These are phyloP conservation scores for Seira sanloemensis DNA, from an alignment of 2,888 invertebrate genomes.

Conservation along the genomic window DNA sequence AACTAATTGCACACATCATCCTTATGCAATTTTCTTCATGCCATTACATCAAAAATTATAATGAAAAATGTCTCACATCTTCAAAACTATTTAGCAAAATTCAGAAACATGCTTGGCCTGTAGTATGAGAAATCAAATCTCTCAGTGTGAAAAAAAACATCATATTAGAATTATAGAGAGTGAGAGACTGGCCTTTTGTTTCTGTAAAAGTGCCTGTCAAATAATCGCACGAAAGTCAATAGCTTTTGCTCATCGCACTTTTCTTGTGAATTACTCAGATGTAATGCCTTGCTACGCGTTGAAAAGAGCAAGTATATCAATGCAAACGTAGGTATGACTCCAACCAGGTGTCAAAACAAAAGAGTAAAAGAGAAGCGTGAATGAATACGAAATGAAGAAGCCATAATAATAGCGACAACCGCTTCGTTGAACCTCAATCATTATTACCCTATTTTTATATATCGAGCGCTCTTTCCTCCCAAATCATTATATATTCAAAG, in stretches of 20 bases:
- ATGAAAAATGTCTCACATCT: not conserved
- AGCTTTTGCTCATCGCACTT: not conserved
- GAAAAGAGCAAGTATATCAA: conserved; percentile 34
- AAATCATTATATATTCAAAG: too few relatives aligned
- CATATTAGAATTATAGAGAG: too few relatives aligned
- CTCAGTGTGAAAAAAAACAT: not conserved
- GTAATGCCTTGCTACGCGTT: not conserved
- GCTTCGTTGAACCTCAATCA: conserved; percentile 26
- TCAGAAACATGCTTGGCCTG: not conserved
- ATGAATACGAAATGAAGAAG: conserved; percentile 55
- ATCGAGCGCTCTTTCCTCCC: too few relatives aligned
- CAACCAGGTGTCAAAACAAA: conserved; percentile 72
- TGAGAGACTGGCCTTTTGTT: conserved; percentile 14
- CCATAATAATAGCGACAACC: conserved; percentile 19
- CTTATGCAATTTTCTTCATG: not conserved
- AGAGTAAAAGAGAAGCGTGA: conserved; percentile 56
- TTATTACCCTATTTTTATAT: too few relatives aligned
- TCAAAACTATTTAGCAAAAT: too few relatives aligned
- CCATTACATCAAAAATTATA: not conserved
- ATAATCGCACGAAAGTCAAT: conserved; percentile 3
- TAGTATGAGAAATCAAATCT: not conserved
- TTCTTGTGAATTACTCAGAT: not conserved
- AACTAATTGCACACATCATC: not conserved
- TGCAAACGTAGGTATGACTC: conserved; percentile 30
- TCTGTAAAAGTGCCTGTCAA: not conserved